These are phyloP conservation scores for Thalassaphorura encarpata DNA, from an alignment of 1,140 invertebrate species.

Conservation along the genomic window DNA sequence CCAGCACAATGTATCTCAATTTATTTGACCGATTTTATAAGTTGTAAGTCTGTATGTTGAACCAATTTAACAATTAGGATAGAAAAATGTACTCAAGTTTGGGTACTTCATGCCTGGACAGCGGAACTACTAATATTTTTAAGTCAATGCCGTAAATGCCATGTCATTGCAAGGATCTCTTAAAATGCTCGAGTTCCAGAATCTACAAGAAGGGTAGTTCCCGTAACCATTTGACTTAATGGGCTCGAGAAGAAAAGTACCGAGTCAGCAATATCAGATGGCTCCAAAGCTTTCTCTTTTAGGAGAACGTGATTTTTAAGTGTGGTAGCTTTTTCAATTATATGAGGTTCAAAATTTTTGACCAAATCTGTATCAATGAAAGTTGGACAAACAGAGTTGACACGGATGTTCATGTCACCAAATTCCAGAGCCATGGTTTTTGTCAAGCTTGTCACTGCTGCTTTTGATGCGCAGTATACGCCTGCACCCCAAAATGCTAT, in stretches of 20 bases:
- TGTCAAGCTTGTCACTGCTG: not conserved
- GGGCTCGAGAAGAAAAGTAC: not conserved
- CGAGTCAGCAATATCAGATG: not conserved
- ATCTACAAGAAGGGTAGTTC: not conserved
- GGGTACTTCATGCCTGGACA: too few relatives aligned
- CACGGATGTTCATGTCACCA: not conserved
- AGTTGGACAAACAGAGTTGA: not conserved
- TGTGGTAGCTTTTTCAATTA: not conserved
- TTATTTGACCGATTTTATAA: too few relatives aligned
- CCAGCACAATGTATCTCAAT: too few relatives aligned
- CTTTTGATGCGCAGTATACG: not conserved
- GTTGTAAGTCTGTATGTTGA: too few relatives aligned
- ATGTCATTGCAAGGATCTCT: too few relatives aligned
- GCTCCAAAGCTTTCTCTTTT: not conserved
- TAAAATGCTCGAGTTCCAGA: not conserved
- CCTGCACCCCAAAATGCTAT: not conserved
- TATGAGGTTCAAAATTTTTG: not conserved
- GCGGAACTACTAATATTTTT: too few relatives aligned
- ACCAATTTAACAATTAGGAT: too few relatives aligned
- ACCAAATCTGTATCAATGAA: not conserved
- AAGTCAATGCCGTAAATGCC: too few relatives aligned
- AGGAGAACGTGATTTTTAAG: not conserved
- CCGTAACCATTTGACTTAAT: not conserved
- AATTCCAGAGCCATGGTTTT: not conserved
- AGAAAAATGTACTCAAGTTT: too few relatives aligned